A percentile compares a stretch with the other conserved stretches of the same genome.
These are phyloP conservation scores for Papilio aristodemus DNA, from an alignment of 1,140 invertebrate genomes.

Conservation along the genomic window DNA sequence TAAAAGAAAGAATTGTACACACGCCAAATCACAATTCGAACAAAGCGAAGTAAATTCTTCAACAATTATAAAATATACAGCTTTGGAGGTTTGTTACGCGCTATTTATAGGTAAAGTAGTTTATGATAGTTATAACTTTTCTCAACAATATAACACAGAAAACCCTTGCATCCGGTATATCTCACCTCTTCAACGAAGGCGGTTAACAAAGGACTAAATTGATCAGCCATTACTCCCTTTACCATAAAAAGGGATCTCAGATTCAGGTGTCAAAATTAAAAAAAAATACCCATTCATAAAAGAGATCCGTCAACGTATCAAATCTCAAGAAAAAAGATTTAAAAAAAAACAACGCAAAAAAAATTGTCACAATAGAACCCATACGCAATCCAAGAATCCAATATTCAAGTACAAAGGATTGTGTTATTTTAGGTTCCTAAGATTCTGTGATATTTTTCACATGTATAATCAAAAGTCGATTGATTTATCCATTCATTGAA, in stretches of 20 bases:
- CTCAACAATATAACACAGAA: constrained; percentile 37
- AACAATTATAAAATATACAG: neutral
- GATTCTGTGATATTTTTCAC: constrained; percentile 50
- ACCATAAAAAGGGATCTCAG: constrained; percentile 48
- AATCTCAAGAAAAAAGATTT: constrained; percentile 52
- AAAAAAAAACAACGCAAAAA: constrained; percentile 48
- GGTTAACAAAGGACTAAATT: constrained; percentile 57
- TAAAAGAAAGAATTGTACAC: neutral
- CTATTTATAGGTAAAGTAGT: constrained; percentile 29
- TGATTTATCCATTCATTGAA: constrained; percentile 35
- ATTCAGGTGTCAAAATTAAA: constrained; percentile 73
- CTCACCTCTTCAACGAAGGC: constrained; percentile 32
- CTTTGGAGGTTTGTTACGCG: constrained; percentile 5
- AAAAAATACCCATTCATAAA: constrained; percentile 61
- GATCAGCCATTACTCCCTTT: constrained; percentile 53
- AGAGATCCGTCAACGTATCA: constrained; percentile 68
- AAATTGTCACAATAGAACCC: constrained; percentile 60
- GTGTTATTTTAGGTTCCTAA: constrained; percentile 70
- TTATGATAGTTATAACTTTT: constrained; percentile 31
- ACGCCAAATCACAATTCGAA: neutral
- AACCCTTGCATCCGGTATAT: constrained; percentile 52
- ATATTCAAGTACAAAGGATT: constrained; percentile 59
- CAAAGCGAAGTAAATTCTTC: constrained; percentile 3
- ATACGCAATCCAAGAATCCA: constrained; percentile 69
- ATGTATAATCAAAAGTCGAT: constrained; percentile 46